Percentiles rank a stretch among this genome's conserved stretches.
Conservation (phyloP, 2,888 invertebrate species). For the Trissonchulus latispiculum region DNA sequence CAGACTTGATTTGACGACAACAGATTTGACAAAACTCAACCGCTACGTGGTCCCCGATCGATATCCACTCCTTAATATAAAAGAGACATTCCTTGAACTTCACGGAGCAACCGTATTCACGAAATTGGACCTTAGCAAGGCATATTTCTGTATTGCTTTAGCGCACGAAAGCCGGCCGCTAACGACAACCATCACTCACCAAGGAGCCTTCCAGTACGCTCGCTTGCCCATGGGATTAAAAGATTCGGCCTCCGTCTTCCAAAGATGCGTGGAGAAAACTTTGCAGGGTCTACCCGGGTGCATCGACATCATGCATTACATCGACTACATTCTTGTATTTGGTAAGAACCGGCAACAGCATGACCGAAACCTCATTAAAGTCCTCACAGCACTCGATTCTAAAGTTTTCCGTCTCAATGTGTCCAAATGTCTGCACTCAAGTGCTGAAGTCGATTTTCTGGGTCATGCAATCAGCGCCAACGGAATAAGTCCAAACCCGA, state of each 20-base stretch:
- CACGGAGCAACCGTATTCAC: neutral
- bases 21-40: neutral
- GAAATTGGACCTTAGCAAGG: neutral
- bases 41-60: neutral
- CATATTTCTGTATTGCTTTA: neutral
- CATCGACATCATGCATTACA: neutral
- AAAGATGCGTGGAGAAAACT: neutral
- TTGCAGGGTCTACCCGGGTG: neutral
- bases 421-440: neutral
- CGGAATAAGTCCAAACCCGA: neutral
- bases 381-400: neutral
- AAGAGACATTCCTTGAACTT: neutral
- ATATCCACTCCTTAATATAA: neutral
- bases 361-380: neutral
- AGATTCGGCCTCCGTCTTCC: slow-evolving; percentile 8
- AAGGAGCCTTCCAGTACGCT: neutral
- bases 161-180: neutral
- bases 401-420: neutral
- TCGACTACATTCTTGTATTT: neutral
- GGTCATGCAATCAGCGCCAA: neutral
- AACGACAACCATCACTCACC: neutral
- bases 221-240: slow-evolving; percentile 8
- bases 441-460: neutral
- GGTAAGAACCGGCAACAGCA: neutral
- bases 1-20: neutral